Conservation (phyloP, 2,888 invertebrate species). For the Marasmarcha lunaedactyla region DNA sequence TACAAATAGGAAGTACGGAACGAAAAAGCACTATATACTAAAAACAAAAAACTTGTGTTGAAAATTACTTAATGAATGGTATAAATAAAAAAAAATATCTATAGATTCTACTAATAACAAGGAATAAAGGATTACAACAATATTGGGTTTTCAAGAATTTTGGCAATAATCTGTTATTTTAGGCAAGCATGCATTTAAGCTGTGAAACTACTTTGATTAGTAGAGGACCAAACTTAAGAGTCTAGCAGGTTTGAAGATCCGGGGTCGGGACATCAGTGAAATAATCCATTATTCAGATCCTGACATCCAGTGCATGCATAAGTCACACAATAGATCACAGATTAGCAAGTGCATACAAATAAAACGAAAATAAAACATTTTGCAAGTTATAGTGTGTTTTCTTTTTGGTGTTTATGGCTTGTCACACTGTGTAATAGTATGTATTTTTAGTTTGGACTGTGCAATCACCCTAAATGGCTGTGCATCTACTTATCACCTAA, state of each 20-base stretch:
- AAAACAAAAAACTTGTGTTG: too few relatives aligned
- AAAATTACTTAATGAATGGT: too few relatives aligned
- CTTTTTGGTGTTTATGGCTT: not conserved
- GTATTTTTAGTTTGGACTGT: not conserved
- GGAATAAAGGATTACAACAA: too few relatives aligned
- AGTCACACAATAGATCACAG: conserved; percentile 43
- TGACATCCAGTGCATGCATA: conserved; percentile 59
- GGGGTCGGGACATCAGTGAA: conserved; percentile 38
- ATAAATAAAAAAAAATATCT: too few relatives aligned
- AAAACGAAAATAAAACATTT: conserved; percentile 10
- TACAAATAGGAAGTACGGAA: too few relatives aligned
- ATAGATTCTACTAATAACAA: too few relatives aligned
- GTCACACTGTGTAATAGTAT: not conserved
- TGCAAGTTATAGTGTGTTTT: not conserved
- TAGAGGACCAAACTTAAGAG: not conserved
- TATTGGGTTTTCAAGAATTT: too few relatives aligned
- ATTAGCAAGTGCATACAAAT: conserved; percentile 43
- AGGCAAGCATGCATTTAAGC: too few relatives aligned
- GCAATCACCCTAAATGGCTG: not conserved
- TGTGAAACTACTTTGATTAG: too few relatives aligned
- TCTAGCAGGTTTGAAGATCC: not conserved
- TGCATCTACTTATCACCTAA: not conserved
- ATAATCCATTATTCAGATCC: conserved; percentile 65
- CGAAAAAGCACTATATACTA: too few relatives aligned
- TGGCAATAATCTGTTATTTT: too few relatives aligned